phyloP scores from a whole-genome alignment of 2,888 invertebrate genomes.

The Heterodera filipjevi region DNA sequence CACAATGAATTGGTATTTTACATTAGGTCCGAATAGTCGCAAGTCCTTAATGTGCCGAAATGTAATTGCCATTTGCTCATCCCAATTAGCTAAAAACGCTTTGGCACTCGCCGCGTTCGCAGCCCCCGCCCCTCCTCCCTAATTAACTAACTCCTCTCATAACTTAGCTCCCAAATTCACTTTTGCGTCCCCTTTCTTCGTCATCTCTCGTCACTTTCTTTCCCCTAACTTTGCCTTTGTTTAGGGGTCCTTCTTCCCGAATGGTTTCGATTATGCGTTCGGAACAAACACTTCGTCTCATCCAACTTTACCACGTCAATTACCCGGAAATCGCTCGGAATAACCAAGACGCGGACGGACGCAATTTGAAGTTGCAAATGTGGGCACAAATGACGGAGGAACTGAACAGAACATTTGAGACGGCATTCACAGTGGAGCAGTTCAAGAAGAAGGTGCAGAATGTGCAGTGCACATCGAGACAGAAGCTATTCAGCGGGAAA shows the following conservation, averaged over 20 bases:
- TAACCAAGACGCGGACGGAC: constrained; percentile 45
- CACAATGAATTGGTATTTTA: not conserved
- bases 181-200: not conserved
- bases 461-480: constrained; percentile 48
- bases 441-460: constrained; percentile 50
- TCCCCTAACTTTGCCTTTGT: not conserved
- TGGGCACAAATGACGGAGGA: constrained; percentile 46
- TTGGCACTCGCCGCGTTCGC: too few relatives aligned
- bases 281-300: constrained; percentile 45
- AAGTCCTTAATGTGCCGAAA: not conserved
- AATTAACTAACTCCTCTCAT: not conserved
- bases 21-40: not conserved
- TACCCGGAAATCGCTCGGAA: constrained; percentile 48
- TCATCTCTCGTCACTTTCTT: not conserved
- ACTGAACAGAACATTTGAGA: constrained; percentile 37
- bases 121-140: too few relatives aligned
- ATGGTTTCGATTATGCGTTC: constrained; percentile 48
- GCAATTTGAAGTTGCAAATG: constrained; percentile 39
- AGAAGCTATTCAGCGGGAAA: constrained; percentile 45
- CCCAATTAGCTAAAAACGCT: constrained; percentile 7
- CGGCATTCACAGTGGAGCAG: constrained; percentile 46
- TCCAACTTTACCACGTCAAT: constrained; percentile 45
- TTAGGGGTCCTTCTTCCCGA: not conserved
- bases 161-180: not conserved
- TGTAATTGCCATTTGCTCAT: not conserved